Percentiles rank a stretch among this genome's conserved stretches.
Evolutionary conservation across 2,113 vertebrate species (phyloP).

Genomic region (Indicator indicator): DNA sequence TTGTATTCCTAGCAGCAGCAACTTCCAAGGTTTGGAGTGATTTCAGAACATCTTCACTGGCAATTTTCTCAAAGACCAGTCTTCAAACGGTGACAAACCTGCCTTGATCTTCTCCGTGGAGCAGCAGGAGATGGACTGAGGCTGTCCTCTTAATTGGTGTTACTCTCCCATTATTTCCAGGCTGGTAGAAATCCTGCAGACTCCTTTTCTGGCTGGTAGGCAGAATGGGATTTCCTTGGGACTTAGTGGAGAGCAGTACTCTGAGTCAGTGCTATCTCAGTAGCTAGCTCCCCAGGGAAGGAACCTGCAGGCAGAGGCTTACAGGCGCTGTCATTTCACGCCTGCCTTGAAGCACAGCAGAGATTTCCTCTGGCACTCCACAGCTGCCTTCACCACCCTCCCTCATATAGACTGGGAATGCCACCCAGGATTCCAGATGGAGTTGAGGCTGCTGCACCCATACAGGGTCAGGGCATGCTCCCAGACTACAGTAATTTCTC

Average conservation of each 20-base stretch:
- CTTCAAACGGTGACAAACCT: conserved; percentile 66
- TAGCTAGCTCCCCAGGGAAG: not conserved
- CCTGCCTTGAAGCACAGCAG: not conserved
- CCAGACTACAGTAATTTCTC: not conserved
- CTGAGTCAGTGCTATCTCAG: not conserved
- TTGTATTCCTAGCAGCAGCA: not conserved
- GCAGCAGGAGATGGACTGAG: not conserved
- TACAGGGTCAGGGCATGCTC: not conserved
- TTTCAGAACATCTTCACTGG: conserved; percentile 60
- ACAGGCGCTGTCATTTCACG: not conserved
- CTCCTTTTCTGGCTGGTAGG: conserved; percentile 36
- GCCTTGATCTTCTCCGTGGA: conserved; percentile 30
- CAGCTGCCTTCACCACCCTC: not conserved
- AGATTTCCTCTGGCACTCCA: not conserved
- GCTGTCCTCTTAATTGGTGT: conserved; percentile 39
- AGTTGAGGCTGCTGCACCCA: not conserved
- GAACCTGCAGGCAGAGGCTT: not conserved
- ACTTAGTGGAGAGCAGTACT: conserved; percentile 39
- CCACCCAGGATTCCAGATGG: not conserved
- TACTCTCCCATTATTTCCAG: conserved; percentile 25
- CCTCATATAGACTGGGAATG: not conserved
- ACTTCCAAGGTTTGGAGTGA: conserved; percentile 30
- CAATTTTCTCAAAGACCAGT: conserved; percentile 59
- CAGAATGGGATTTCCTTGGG: conserved; percentile 53
- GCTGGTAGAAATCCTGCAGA: conserved; percentile 32